A percentile compares a stretch with the other conserved stretches of the same genome.
Conservation (phyloP, 2,888 invertebrate species). For the Caenorhabditis panamensis region DNA sequence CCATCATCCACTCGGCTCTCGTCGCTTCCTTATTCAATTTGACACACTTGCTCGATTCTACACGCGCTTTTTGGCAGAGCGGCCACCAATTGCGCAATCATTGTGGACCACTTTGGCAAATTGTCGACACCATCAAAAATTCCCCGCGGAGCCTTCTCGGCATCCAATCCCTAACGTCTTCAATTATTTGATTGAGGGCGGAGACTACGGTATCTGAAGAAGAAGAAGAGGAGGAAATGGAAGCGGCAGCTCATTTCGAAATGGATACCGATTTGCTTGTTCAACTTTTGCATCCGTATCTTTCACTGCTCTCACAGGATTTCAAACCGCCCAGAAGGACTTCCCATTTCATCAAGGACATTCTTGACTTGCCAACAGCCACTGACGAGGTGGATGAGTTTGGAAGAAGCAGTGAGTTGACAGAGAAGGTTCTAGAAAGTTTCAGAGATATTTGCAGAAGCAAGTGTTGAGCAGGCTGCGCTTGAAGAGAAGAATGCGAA, state of each 20-base stretch:
- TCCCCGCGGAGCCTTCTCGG: constrained; percentile 24
- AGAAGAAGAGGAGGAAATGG: background rate
- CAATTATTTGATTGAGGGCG: constrained; percentile 56
- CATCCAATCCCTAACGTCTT: constrained; percentile 5
- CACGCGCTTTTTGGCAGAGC: constrained; percentile 13
- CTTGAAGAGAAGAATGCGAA: background rate
- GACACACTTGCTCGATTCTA: constrained; percentile 25
- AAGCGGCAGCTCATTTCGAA: background rate
- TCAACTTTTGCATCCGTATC: constrained; percentile 26
- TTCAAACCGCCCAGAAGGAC: constrained; percentile 90
- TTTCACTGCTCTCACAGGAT: constrained; percentile 8
- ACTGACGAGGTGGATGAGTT: constrained; percentile 55
- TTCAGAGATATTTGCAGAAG: background rate
- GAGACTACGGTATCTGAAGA: constrained; percentile 24
- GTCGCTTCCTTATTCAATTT: constrained; percentile 44
- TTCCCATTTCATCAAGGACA: constrained; percentile 91
- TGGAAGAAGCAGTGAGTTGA: constrained; percentile 54
- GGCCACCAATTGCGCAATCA: constrained; percentile 60
- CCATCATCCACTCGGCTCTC: constrained; percentile 1
- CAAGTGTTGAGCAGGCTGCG: background rate
- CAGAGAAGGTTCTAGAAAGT: background rate
- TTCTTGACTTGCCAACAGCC: constrained; percentile 85
- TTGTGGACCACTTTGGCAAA: constrained; percentile 58
- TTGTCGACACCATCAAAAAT: constrained; percentile 51
- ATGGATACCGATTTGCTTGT: constrained; percentile 38